phyloP scores from a whole-genome alignment of 2,888 invertebrate genomes.

The Deilephila porcellus region DNA sequence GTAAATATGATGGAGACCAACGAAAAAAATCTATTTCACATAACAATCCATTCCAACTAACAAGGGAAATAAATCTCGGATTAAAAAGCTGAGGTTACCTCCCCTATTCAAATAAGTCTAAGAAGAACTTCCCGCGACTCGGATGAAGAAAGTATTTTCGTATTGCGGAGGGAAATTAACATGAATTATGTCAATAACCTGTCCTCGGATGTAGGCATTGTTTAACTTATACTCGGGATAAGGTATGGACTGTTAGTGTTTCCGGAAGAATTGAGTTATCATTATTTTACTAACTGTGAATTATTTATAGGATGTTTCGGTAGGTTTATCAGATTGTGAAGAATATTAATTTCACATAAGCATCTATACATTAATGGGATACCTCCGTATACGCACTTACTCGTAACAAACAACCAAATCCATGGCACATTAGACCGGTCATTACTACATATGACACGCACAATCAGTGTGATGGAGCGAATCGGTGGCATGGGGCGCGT shows the following conservation, averaged over 20 bases:
- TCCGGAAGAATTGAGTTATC: neutral
- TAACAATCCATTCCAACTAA: slow-evolving; percentile 27
- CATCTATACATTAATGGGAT: neutral
- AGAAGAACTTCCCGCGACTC: neutral
- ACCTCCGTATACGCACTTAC: slow-evolving; percentile 16
- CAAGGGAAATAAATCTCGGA: slow-evolving; percentile 26
- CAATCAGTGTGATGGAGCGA: slow-evolving; percentile 56
- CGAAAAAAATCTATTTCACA: slow-evolving; percentile 24
- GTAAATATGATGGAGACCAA: slow-evolving; percentile 11
- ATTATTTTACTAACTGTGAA: no score
- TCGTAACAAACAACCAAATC: slow-evolving; percentile 25
- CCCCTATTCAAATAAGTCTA: slow-evolving; percentile 25
- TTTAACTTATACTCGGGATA: neutral
- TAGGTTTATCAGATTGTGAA: no score
- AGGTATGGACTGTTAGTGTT: neutral
- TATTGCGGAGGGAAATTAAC: slow-evolving; percentile 10
- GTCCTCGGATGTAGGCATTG: slow-evolving; percentile 5
- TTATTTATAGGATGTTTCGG: no score
- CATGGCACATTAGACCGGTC: slow-evolving; percentile 35
- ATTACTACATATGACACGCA: slow-evolving; percentile 50
- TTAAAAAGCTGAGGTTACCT: slow-evolving; percentile 18
- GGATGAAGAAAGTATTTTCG: slow-evolving; percentile 10
- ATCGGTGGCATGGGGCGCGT: slow-evolving; percentile 52
- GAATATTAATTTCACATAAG: no score
- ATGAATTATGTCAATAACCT: slow-evolving; percentile 24